These are phyloP conservation scores for Isaurus tuberculatus DNA, from an alignment of 92 coral and sea anemone genomes.

Conservation along the genomic window DNA sequence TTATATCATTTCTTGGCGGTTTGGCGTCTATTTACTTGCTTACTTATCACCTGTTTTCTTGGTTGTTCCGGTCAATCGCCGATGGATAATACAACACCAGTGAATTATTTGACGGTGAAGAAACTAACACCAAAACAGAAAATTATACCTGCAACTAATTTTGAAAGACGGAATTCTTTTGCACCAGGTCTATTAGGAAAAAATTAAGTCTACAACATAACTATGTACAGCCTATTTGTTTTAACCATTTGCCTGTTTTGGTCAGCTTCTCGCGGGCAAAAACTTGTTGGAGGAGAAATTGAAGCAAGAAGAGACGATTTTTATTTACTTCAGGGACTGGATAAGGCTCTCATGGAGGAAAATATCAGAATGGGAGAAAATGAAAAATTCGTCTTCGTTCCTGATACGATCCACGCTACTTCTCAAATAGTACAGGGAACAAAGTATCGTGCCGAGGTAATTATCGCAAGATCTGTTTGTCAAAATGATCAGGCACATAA, in stretches of 20 bases:
- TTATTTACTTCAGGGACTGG: slow-evolving; percentile 28
- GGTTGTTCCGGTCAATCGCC: neutral
- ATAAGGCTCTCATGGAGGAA: slow-evolving; percentile 23
- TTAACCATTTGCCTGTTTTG: slow-evolving; percentile 1
- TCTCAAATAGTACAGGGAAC: slow-evolving; percentile 51
- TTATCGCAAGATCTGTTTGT: slow-evolving; percentile 24
- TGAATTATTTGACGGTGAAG: slow-evolving; percentile 4
- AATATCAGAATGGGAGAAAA: slow-evolving; percentile 1
- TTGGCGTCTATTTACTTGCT: neutral
- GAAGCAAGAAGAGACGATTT: slow-evolving; percentile 20
- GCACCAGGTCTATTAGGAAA: slow-evolving; percentile 1
- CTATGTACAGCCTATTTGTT: neutral
- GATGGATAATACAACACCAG: slow-evolving; percentile 25
- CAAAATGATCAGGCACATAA: slow-evolving; percentile 25
- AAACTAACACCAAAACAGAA: slow-evolving; percentile 24
- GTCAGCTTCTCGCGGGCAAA: slow-evolving; percentile 2
- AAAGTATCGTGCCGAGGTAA: slow-evolving; percentile 21
- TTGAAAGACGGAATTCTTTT: neutral
- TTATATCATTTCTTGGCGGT: neutral
- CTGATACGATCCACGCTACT: slow-evolving; percentile 38
- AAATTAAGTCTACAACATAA: neutral
- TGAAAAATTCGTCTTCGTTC: slow-evolving; percentile 26
- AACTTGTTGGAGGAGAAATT: neutral
- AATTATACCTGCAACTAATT: slow-evolving; percentile 9
- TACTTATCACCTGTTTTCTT: neutral